Conservation (phyloP, 2,797 vertebrate species). For the Anguilla megastoma region DNA sequence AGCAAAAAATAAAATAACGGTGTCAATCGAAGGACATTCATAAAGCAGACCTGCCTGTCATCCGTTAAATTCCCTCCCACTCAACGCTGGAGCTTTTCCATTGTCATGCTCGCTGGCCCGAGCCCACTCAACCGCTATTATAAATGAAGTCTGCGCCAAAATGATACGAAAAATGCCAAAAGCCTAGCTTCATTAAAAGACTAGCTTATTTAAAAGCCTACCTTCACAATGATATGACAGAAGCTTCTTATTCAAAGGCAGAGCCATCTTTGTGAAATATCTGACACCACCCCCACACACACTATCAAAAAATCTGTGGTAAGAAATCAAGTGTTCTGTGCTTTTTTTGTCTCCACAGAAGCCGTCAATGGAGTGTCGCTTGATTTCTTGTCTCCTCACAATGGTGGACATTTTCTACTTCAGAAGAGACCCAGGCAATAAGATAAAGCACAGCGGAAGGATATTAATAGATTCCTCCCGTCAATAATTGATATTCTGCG, state of each 20-base stretch:
- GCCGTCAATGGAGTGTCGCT: not conserved
- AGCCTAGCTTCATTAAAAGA: no score
- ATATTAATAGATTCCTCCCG: conserved; percentile 1
- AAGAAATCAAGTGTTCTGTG: not conserved
- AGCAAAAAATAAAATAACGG: not conserved
- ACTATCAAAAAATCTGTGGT: not conserved
- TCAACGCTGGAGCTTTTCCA: not conserved
- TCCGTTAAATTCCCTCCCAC: not conserved
- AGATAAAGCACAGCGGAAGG: not conserved
- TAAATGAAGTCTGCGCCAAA: not conserved
- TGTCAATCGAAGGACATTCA: not conserved
- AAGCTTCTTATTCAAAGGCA: not conserved
- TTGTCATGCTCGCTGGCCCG: not conserved
- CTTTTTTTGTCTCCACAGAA: not conserved
- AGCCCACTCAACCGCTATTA: not conserved
- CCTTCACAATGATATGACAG: not conserved
- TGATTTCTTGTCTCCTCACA: not conserved
- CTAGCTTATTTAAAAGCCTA: not conserved
- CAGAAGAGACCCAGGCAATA: not conserved
- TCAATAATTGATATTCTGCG: not conserved
- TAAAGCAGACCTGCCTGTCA: not conserved
- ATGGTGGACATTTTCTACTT: not conserved
- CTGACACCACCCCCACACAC: not conserved
- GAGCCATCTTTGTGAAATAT: not conserved
- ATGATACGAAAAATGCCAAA: not conserved